Evolutionary conservation across 2,888 invertebrate species (phyloP), one percentile per base, ranked within the genome.

Genomic region (Scaptomyza cyrtandrae): DNA sequence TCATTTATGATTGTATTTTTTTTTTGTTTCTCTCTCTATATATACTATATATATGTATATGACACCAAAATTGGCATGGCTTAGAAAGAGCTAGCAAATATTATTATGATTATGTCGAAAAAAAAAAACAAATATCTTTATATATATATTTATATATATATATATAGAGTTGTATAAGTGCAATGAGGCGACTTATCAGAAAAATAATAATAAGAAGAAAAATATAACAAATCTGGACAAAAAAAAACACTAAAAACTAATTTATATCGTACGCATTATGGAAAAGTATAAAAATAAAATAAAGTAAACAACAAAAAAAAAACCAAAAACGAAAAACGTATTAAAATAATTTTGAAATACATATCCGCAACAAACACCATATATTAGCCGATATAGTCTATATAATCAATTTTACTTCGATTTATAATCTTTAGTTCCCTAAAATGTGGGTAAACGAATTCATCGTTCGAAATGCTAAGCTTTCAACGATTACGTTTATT

Each of bases 181-280:
- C 74, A 74, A 78, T 78, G 74, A 56, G 59, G 58, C 63, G 58
- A 62, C 27, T 50, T 37, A 37, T 6, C n/a, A 3, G 6, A 2
- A 39, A 7, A 5, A n/a, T 7, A 39, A 14, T 9, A 1, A 14
- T n/a, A 29, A 29, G 5, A 29, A 29, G 27, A 1, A 13, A 35
- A 35, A 5, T n/a, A 37, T n/a, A 37, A 11, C 55, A n/a, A 59
- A 66, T 33, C 68, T 69, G 16, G 39, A 66, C 37, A 48, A 43
- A 58, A 62, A 19, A 19, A 58, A 62, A 19, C 1, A 13, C 24
- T 45, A 19, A 57, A 56, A 56, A 56, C 19, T 46, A 71, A 86
- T 41, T 41, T 41, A 41, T 41, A 24, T 24, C 41, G 16, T 41
- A 41, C 41, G 41, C 41, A 41, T 41, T 41, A 41, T 41, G 10